A percentile compares a stretch with the other conserved stretches of the same genome.
phyloP scores from a whole-genome alignment of 2,113 vertebrate species.

The Cynocephalus volans region DNA sequence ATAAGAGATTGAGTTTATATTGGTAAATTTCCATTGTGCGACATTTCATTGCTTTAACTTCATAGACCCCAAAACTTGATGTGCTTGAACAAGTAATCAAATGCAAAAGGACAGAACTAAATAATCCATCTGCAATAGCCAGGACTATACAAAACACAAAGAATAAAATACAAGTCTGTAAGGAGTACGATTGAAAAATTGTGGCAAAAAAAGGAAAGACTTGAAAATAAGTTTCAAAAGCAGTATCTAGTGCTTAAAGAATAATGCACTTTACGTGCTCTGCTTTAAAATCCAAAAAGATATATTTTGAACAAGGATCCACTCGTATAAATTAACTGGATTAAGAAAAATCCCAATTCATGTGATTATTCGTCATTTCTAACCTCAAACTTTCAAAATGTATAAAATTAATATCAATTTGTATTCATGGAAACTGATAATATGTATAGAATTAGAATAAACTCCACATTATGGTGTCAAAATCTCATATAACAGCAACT shows the following conservation, averaged over 20 bases:
- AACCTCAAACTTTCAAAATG: constrained; percentile 15
- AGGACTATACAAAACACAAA: constrained; percentile 70
- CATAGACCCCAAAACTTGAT: constrained; percentile 62
- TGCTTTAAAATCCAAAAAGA: constrained; percentile 52
- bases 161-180: constrained; percentile 74
- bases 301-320: constrained; percentile 66
- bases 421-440: constrained; percentile 77
- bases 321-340: constrained; percentile 67
- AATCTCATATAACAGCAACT: constrained; percentile 72
- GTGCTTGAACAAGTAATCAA: constrained; percentile 80
- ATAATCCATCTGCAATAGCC: constrained; percentile 59
- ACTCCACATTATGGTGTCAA: constrained; percentile 64
- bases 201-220: constrained; percentile 70
- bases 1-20: constrained; percentile 72
- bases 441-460: constrained; percentile 76
- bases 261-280: constrained; percentile 69
- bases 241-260: constrained; percentile 77
- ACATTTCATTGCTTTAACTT: constrained; percentile 78
- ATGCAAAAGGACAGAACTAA: constrained; percentile 76
- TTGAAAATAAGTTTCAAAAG: constrained; percentile 77
- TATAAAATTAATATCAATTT: constrained; percentile 79
- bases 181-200: constrained; percentile 64
- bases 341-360: constrained; percentile 60
- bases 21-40: constrained; percentile 79
- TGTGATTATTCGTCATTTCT: constrained; percentile 66